Evolutionary conservation across 2,113 vertebrate genomes (phyloP).

Genomic region (Coryphaenoides rupestris): DNA sequence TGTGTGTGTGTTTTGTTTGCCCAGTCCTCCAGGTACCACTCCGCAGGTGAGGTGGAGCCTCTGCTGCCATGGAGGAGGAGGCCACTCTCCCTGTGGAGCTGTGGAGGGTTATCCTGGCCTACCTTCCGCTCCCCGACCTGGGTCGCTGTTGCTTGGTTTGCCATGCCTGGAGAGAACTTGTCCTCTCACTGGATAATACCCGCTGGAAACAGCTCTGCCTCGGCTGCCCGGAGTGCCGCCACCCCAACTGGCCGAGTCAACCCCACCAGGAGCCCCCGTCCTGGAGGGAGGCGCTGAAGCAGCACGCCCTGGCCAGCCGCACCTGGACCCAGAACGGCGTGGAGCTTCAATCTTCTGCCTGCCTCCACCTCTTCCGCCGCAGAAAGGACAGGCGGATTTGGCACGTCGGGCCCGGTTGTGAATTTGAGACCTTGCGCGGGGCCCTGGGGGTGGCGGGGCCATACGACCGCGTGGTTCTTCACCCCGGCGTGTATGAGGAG

Average conservation of each 20-base stretch:
- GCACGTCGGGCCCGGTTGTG: conserved; percentile 68
- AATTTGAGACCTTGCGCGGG: conserved; percentile 79
- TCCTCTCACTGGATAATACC: conserved; percentile 87
- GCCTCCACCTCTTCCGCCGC: conserved; percentile 79
- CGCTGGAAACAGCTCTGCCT: conserved; percentile 88
- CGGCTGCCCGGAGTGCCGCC: conserved; percentile 76
- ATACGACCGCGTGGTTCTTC: conserved; percentile 78
- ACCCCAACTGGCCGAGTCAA: conserved; percentile 86
- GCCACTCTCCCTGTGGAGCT: conserved; percentile 76
- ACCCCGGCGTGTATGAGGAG: conserved; percentile 83
- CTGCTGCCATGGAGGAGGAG: conserved; percentile 77
- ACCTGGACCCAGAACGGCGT: conserved; percentile 80
- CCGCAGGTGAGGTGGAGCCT: conserved; percentile 16
- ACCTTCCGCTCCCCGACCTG: conserved; percentile 80
- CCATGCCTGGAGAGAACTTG: conserved; percentile 79
- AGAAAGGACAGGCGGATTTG: conserved; percentile 76
- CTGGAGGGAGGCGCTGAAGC: conserved; percentile 84
- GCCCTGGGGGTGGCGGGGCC: conserved; percentile 75
- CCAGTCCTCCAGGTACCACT: conserved; percentile 40
- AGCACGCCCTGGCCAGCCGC: conserved; percentile 79
- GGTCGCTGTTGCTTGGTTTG: conserved; percentile 86
- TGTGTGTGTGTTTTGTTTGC: conserved; percentile 14
- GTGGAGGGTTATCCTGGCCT: conserved; percentile 84
- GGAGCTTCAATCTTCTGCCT: conserved; percentile 77
- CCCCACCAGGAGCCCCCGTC: conserved; percentile 76